Conservation (phyloP, 92 coral and sea anemone species). For the Zoanthus gigantus region DNA sequence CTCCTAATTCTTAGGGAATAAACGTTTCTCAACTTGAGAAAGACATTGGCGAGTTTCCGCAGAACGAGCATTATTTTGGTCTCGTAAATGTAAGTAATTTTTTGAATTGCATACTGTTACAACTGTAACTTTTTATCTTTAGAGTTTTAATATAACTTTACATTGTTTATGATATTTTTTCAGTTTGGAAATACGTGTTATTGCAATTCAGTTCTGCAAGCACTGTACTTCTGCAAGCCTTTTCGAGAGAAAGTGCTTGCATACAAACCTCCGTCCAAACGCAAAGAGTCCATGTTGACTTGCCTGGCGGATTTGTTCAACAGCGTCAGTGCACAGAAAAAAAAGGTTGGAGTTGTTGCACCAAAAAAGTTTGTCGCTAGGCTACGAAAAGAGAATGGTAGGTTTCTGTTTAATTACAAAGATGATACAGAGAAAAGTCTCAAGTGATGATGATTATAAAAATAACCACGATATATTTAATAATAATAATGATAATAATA, state of each 20-base stretch:
- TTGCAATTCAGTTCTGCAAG: constrained; percentile 98
- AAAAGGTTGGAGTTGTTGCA: constrained; percentile 97
- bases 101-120: background rate
- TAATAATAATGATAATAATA: no score
- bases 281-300: constrained; percentile 92
- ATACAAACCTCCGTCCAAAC: constrained; percentile 91
- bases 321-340: constrained; percentile 95
- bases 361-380: constrained; percentile 98
- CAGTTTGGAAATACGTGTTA: constrained; percentile 99
- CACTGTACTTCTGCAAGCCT: constrained; percentile 96
- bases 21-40: constrained; percentile 98
- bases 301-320: constrained; percentile 96
- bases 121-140: background rate
- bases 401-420: constrained; percentile 5
- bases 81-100: constrained; percentile 88
- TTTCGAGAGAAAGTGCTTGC: constrained; percentile 94
- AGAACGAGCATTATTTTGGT: constrained; percentile 98
- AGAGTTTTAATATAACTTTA: background rate
- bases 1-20: constrained; percentile 76
- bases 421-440: background rate
- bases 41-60: constrained; percentile 99
- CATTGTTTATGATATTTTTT: constrained; percentile 10
- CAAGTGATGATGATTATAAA: background rate
- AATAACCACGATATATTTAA: no score
- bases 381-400: constrained; percentile 96